Percentiles rank a stretch among this genome's conserved stretches.
phyloP scores from a whole-genome alignment of 2,797 vertebrate species.

The Trachurus trachurus region DNA sequence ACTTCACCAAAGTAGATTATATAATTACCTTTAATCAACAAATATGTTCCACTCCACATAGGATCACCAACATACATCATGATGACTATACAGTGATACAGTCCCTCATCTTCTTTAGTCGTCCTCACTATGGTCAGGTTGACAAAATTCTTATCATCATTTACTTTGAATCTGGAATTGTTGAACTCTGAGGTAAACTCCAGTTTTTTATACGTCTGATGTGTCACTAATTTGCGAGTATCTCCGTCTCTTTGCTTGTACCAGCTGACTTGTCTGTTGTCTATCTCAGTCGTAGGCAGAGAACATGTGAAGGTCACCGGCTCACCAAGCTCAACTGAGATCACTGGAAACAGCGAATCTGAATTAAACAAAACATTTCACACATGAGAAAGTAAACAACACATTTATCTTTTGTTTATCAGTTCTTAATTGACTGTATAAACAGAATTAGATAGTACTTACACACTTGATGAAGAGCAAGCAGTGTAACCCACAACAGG shows the following conservation, averaged over 20 bases:
- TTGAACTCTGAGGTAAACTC: too few relatives aligned
- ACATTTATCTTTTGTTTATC: too few relatives aligned
- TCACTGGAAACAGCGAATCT: constrained; percentile 3
- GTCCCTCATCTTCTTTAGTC: constrained; percentile 1
- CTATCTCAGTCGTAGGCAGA: too few relatives aligned
- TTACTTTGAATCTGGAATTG: too few relatives aligned
- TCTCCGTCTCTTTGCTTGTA: constrained; percentile 38
- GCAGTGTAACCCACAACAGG: constrained; percentile 27
- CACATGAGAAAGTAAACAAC: not conserved
- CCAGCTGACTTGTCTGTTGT: not conserved
- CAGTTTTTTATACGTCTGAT: fast-evolving
- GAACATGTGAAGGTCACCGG: too few relatives aligned
- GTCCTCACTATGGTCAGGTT: too few relatives aligned
- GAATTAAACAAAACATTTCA: not conserved
- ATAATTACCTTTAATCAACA: constrained; percentile 2
- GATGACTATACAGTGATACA: constrained; percentile 36
- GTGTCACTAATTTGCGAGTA: not conserved
- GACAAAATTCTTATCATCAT: too few relatives aligned
- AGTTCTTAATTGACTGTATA: not conserved
- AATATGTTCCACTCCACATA: constrained; percentile 15
- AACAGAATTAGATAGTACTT: constrained; percentile 8
- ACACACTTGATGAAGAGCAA: constrained; percentile 33
- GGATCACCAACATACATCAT: fast-evolving
- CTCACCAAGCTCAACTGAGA: too few relatives aligned
- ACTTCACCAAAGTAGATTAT: too few relatives aligned